Evolutionary conservation across 1,140 invertebrate species (phyloP), one percentile per base, ranked within the genome.

Genomic region (Trigoniulus corallinus): DNA sequence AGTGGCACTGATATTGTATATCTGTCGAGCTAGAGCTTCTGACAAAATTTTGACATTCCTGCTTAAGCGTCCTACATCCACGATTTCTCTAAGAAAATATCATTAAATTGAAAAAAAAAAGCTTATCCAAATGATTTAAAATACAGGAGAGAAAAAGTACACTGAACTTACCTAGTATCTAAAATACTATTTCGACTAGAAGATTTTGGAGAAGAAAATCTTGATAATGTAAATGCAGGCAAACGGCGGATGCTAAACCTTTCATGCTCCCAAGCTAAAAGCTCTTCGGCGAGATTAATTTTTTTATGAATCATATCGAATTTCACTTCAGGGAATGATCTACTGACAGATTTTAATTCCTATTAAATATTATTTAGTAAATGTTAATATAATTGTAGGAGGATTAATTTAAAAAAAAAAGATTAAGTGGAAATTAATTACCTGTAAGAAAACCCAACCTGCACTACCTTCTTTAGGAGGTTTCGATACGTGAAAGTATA

Each of bases 231-330:
- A 58, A 95, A 83, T 0, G 89, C 89, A 23, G 88, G 81, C 52
- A 96, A 74, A 54, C 89, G 74, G 53, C 85, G 76, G 57, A 97
- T 89, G 62, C 88, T 93, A 65, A 86, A 98, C 59, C 91, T 72
- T 66, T 98, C 94, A 62, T 99, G 95, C 64, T 98, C 93, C 94
- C 94, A 98, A 0, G 88, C 84, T 26, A 97, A 65, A 49, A 80
- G 74, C 50, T 91, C 86, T 47, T 96, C 88, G 1, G 88, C 88
- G n/a, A 97, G 68, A 72, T 96, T 95, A 55, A 98, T 97, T 71
- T 97, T 98, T 66, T 96, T 96, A 61, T 96, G 92, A 13, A 92
- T 73, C 46, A 88, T 75, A 58, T 87, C 79, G 23, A 91, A 74
- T 2, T 72, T 74, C 0, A 80, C 59, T 20, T 72, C 66, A 12